A percentile compares a stretch with the other conserved stretches of the same genome.
Evolutionary conservation across 2,888 invertebrate genomes (phyloP).

Genomic region (Lasius platythorax): DNA sequence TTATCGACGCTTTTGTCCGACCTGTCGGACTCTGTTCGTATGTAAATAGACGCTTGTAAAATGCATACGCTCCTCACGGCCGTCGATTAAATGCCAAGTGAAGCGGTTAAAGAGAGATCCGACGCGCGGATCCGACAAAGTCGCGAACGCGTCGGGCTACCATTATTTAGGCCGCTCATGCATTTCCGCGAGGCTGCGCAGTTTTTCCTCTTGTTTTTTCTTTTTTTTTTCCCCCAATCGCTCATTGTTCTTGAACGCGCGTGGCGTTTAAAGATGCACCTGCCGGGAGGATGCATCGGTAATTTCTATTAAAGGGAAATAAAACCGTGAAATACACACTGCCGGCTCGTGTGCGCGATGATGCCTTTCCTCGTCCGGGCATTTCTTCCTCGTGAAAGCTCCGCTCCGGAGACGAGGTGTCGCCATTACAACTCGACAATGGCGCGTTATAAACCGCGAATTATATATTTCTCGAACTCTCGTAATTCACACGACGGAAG

Average conservation of each 20-base stretch:
- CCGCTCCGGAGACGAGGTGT: neutral
- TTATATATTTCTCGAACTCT: neutral
- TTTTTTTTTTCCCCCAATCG: neutral
- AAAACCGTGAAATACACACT: neutral
- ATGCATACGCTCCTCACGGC: conserved; percentile 35
- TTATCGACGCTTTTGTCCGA: conserved; percentile 42
- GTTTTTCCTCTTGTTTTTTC: neutral
- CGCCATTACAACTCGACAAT: neutral
- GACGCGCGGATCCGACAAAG: neutral
- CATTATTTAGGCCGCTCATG: neutral
- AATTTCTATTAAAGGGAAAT: conserved; percentile 13
- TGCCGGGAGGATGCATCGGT: neutral
- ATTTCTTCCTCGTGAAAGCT: conserved; percentile 56
- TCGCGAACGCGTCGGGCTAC: neutral
- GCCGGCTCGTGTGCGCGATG: neutral
- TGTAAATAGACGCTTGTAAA: conserved; percentile 43
- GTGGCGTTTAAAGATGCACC: neutral
- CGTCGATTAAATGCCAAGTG: conserved; percentile 50
- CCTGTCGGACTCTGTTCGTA: conserved; percentile 28
- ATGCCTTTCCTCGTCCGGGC: conserved; percentile 55
- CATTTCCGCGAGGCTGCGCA: conserved; percentile 3
- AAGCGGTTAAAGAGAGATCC: conserved; percentile 31
- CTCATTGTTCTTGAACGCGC: conserved; percentile 22
- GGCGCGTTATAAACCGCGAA: neutral
- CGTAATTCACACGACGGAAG: conserved; percentile 18